Percentiles rank a stretch among this genome's conserved stretches.
Evolutionary conservation across 2,113 vertebrate species (phyloP).

Genomic region (Saguinus midas): DNA sequence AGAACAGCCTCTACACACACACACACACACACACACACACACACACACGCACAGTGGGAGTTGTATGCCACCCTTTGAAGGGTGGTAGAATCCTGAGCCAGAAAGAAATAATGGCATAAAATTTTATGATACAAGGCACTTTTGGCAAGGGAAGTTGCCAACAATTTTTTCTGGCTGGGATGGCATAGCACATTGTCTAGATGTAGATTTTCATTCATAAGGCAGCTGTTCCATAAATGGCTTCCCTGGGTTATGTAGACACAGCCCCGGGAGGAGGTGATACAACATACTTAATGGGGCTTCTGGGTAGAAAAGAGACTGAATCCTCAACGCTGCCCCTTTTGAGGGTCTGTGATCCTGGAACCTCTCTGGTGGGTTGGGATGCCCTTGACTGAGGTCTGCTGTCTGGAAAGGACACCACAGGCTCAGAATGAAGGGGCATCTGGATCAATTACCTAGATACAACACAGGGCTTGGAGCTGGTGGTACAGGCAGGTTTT

Average conservation of each 20-base stretch:
- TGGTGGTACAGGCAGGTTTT: background rate
- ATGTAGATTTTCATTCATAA: background rate
- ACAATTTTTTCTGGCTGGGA: background rate
- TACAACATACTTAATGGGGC: rapidly evolving
- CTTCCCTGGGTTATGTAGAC: background rate
- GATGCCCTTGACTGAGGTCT: background rate
- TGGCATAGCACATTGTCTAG: background rate
- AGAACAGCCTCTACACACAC: background rate
- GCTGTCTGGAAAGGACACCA: background rate
- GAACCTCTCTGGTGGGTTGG: no score
- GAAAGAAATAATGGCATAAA: background rate
- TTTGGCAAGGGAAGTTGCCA: background rate
- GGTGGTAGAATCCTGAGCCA: background rate
- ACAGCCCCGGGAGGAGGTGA: background rate
- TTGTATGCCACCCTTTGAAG: background rate
- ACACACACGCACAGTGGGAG: background rate
- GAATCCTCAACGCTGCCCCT: background rate
- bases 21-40: background rate
- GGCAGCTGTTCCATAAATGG: background rate
- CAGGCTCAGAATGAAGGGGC: background rate
- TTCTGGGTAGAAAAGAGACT: background rate
- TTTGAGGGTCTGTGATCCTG: background rate
- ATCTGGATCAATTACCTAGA: background rate
- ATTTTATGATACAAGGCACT: background rate
- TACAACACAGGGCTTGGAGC: background rate